Evolutionary conservation across 2,888 invertebrate genomes (phyloP), one percentile per base, ranked within the genome.

Genomic region (Acleris sparsana): DNA sequence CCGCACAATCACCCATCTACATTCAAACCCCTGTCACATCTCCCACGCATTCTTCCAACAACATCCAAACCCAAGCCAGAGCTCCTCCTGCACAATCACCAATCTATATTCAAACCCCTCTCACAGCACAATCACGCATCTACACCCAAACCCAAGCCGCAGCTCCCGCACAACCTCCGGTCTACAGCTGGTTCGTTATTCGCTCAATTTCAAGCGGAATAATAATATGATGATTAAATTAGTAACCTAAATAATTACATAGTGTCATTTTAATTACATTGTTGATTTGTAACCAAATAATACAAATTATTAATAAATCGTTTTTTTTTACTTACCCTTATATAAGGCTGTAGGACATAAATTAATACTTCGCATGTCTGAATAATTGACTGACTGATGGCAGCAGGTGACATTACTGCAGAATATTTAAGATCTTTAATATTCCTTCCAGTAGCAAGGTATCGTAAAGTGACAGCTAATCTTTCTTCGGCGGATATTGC

Each of bases 261-360:
- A 62, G 55, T 56, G 43, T 18, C 53, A 65, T 52, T 60, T 53
- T 43, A 59, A 65, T 53, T 64, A 61, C 52, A 56, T 58, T 61
- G 52, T 56, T 60, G 46, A 60, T 68, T 63, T 61, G 55, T 59
- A 53, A 55, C 48, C 49, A 60, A 64, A 68, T 68, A 60, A 63
- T 48, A 44, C 63, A 63, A 55, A 53, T 67, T 43, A 63, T 56
- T 49, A 57, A 39, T 44, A 51, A 55, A 58, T 39, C 29, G 11
- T 49, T 57, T 63, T 67, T 22, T 67, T 67, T 67, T 58, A 67
- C 62, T 63, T 68, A 60, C 65, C 68, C 59, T 68, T 59, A 65
- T 65, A 68, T 68, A 68, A 59, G 53, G 46, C 64, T 65, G 65
- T 58, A 68, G 65, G 53, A 65, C 65, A 66, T 66, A 68, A 63